Evolutionary conservation across 2,888 invertebrate species (phyloP).

Genomic region (Acleris emargana): DNA sequence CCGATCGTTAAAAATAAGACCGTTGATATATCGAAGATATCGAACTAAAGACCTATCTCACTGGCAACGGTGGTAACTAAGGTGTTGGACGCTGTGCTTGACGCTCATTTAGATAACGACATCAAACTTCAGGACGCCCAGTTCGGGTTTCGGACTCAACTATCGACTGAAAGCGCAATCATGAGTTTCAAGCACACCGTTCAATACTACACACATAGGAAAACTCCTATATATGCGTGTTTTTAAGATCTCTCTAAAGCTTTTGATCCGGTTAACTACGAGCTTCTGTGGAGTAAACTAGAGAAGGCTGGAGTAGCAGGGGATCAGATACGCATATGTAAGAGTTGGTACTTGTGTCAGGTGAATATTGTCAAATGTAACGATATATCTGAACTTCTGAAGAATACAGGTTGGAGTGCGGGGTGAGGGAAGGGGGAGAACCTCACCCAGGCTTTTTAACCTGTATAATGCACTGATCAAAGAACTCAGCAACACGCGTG

Average conservation of each 20-base stretch:
- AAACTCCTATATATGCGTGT: neutral
- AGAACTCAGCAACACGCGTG: too few relatives aligned
- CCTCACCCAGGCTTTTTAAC: constrained; percentile 2
- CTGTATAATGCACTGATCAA: too few relatives aligned
- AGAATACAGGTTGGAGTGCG: constrained; percentile 1
- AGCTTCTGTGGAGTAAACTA: neutral
- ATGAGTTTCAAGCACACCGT: neutral
- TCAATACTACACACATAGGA: neutral
- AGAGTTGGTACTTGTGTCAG: too few relatives aligned
- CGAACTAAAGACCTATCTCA: too few relatives aligned
- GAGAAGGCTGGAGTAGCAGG: neutral
- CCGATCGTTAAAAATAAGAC: too few relatives aligned
- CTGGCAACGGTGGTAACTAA: too few relatives aligned
- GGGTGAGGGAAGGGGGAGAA: constrained; percentile 5
- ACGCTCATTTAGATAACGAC: too few relatives aligned
- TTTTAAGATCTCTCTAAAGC: too few relatives aligned
- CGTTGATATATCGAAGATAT: too few relatives aligned
- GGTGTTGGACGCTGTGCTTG: too few relatives aligned
- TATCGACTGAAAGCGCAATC: neutral
- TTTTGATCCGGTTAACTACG: neutral
- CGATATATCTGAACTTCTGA: neutral
- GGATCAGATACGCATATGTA: too few relatives aligned
- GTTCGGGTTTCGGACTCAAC: neutral
- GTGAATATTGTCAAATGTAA: neutral
- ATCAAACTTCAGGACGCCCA: neutral